Conservation (phyloP, 2,113 vertebrate genomes). For the Oreochromis aureus region DNA sequence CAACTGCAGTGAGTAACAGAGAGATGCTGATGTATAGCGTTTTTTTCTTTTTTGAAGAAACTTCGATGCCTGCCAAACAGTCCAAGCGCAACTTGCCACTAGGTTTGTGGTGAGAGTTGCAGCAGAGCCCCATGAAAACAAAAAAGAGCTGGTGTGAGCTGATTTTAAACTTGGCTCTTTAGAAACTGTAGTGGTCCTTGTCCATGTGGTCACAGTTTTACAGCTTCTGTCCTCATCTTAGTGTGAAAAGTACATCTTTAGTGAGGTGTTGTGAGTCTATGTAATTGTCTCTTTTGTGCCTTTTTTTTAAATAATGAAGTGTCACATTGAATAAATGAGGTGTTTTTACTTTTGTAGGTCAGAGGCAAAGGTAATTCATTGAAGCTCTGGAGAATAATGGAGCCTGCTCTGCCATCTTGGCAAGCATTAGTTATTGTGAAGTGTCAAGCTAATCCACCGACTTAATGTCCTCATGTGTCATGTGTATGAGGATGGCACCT, state of each 20-base stretch:
- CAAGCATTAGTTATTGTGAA: slow-evolving; percentile 53
- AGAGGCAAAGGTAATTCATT: slow-evolving; percentile 54
- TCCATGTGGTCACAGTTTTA: not conserved
- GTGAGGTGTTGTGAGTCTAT: not conserved
- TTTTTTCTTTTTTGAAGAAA: not conserved
- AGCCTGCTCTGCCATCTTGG: slow-evolving; percentile 22
- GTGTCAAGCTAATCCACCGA: slow-evolving; percentile 33
- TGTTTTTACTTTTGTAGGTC: slow-evolving; percentile 43
- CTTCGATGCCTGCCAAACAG: not conserved
- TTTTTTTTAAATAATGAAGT: slow-evolving; percentile 36
- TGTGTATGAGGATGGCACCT: not conserved
- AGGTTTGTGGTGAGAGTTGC: not conserved
- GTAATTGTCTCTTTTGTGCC: slow-evolving; percentile 16
- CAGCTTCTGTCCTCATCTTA: not conserved
- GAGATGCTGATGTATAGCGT: not conserved
- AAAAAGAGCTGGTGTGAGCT: slow-evolving; percentile 41
- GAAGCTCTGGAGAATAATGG: slow-evolving; percentile 49
- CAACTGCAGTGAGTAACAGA: not conserved
- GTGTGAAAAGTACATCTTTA: not conserved
- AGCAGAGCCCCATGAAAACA: not conserved
- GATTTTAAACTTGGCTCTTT: slow-evolving; percentile 33
- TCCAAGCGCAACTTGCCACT: not conserved
- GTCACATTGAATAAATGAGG: slow-evolving; percentile 48
- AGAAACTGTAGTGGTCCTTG: not conserved
- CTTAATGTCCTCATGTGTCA: slow-evolving; percentile 45